Conservation (phyloP, 2,888 invertebrate species). For the Amphipoea oculea region DNA sequence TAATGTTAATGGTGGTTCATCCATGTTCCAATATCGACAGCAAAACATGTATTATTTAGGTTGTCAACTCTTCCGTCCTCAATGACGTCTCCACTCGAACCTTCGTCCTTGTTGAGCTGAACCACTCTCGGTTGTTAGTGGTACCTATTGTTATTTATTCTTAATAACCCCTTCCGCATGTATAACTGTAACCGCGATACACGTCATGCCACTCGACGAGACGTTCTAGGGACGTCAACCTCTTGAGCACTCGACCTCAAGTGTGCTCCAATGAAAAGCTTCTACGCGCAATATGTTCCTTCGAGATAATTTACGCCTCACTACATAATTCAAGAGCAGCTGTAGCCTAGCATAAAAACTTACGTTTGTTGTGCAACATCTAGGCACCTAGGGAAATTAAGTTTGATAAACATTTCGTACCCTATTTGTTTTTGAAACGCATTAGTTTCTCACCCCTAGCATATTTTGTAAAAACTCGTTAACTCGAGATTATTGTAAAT, state of each 20-base stretch:
- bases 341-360: constrained; percentile 65
- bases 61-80: constrained; percentile 29
- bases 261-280: constrained; percentile 82
- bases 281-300: constrained; percentile 80
- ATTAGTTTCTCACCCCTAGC: constrained; percentile 29
- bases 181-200: constrained; percentile 69
- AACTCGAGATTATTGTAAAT: constrained; percentile 39
- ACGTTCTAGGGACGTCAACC: constrained; percentile 77
- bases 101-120: constrained; percentile 39
- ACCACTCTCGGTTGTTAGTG: constrained; percentile 58
- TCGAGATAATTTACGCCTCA: constrained; percentile 78
- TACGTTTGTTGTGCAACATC: constrained; percentile 70
- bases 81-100: constrained; percentile 47
- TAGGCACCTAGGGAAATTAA: constrained; percentile 70
- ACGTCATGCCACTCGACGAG: constrained; percentile 69
- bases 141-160: constrained; percentile 68
- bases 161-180: constrained; percentile 62
- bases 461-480: constrained; percentile 35
- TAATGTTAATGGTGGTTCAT: constrained; percentile 16
- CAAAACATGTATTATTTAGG: constrained; percentile 28
- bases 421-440: constrained; percentile 29
- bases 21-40: constrained; percentile 17
- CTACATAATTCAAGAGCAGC: constrained; percentile 73
- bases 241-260: constrained; percentile 79
- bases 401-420: constrained; percentile 39